Evolutionary conservation across 2,888 invertebrate genomes (phyloP).

Genomic region (Pterostichus madidus): DNA sequence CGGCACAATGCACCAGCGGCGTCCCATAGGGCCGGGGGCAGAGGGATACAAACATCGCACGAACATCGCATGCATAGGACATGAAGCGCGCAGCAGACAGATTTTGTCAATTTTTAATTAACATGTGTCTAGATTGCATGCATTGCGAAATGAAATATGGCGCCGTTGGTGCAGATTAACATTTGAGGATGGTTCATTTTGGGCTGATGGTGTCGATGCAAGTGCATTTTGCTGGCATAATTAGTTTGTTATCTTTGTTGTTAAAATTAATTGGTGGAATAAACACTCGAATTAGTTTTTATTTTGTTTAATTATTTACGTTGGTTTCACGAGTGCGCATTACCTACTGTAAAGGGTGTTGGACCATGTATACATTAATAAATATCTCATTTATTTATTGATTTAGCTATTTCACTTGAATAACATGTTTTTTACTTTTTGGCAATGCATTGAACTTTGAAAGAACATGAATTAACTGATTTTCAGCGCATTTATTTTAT

Average conservation of each 20-base stretch:
- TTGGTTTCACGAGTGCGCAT: not conserved
- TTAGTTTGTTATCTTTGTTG: constrained; percentile 50
- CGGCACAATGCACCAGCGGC: constrained; percentile 25
- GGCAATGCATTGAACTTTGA: too few species aligned
- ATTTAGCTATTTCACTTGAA: too few species aligned
- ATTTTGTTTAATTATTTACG: constrained; percentile 16
- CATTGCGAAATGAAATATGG: constrained; percentile 64
- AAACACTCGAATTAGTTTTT: constrained; percentile 47
- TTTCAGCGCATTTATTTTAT: too few species aligned
- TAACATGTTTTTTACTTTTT: too few species aligned
- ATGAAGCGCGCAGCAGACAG: constrained; percentile 48
- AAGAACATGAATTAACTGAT: too few species aligned
- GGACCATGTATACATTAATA: too few species aligned
- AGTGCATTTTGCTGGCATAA: constrained; percentile 14
- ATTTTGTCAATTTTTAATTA: constrained; percentile 66
- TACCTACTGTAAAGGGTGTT: too few species aligned
- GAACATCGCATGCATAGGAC: constrained; percentile 21
- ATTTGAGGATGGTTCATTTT: constrained; percentile 47
- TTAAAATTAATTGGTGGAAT: constrained; percentile 37
- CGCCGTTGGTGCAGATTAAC: constrained; percentile 57
- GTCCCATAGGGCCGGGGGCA: not conserved
- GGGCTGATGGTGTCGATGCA: not conserved
- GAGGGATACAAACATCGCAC: not conserved
- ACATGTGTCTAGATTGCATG: constrained; percentile 58
- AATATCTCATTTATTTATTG: too few species aligned